phyloP scores from a whole-genome alignment of 1,140 invertebrate genomes.

The Polyergus mexicanus region DNA sequence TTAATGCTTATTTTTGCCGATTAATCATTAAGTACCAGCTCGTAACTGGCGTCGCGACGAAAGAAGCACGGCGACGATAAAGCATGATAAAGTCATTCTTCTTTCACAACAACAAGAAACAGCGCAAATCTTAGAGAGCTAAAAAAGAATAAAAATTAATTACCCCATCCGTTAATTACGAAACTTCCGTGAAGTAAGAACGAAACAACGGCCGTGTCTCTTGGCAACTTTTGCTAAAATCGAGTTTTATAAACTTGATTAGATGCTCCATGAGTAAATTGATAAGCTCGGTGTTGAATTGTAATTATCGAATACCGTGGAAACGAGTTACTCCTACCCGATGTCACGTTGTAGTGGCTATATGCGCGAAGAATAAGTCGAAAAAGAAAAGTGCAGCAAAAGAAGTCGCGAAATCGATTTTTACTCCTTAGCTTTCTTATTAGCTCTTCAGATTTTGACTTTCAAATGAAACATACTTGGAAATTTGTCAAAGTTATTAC shows the following conservation, averaged over 20 bases:
- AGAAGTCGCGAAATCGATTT: slow-evolving; percentile 7
- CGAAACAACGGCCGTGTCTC: slow-evolving; percentile 41
- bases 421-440: slow-evolving; percentile 1
- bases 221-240: slow-evolving; percentile 33
- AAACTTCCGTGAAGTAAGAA: slow-evolving; percentile 25
- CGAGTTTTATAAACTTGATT: slow-evolving; percentile 55
- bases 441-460: slow-evolving; percentile 68
- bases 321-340: slow-evolving; percentile 4
- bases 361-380: slow-evolving; percentile 39
- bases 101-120: slow-evolving; percentile 43
- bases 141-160: slow-evolving; percentile 63
- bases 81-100: slow-evolving; percentile 55
- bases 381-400: neutral
- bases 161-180: slow-evolving; percentile 59
- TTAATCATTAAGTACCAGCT: slow-evolving; percentile 50
- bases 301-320: slow-evolving; percentile 55
- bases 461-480: slow-evolving; percentile 68
- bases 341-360: slow-evolving; percentile 22
- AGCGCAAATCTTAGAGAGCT: slow-evolving; percentile 40
- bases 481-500: slow-evolving; percentile 48
- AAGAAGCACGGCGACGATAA: slow-evolving; percentile 34
- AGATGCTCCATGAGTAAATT: neutral
- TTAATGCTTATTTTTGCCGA: slow-evolving; percentile 58
- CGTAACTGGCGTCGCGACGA: slow-evolving; percentile 39
- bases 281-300: slow-evolving; percentile 61